Conservation (phyloP, 2,113 vertebrate genomes). For the Capra hircus region DNA sequence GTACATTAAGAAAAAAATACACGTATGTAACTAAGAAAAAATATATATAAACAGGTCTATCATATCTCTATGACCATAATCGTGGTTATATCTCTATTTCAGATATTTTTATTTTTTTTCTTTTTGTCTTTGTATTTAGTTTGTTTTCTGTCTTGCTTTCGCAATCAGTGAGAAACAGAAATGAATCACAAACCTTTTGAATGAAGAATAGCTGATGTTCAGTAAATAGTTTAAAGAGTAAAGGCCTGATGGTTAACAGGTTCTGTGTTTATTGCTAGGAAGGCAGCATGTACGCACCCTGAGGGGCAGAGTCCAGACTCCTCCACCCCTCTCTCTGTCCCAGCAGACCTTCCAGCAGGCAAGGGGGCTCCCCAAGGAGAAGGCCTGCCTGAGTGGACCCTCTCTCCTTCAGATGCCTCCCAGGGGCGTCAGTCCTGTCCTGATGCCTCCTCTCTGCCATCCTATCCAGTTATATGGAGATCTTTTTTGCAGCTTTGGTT, state of each 20-base stretch:
- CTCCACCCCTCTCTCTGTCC: not conserved
- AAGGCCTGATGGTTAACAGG: not conserved
- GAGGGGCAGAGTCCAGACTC: not conserved
- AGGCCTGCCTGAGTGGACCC: not conserved
- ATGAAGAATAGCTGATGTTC: not conserved
- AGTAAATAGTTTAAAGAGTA: not conserved
- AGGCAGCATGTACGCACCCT: not conserved
- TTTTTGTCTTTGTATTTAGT: not conserved
- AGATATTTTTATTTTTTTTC: not conserved
- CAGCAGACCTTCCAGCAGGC: not conserved
- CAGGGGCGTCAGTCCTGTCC: not conserved
- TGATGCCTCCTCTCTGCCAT: not conserved
- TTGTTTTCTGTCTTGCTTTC: not conserved
- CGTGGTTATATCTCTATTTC: not conserved
- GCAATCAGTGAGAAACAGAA: not conserved
- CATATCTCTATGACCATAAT: not conserved
- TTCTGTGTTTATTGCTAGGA: not conserved
- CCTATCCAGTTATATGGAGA: not conserved
- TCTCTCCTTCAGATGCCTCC: not conserved
- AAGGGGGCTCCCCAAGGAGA: not conserved
- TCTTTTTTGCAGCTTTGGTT: not conserved
- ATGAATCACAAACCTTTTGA: not conserved
- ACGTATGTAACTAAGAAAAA: not conserved
- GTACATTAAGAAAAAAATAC: not conserved
- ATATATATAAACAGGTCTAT: not conserved